These are phyloP conservation scores for Solea senegalensis DNA, from an alignment of 2,113 vertebrate species.

Conservation along the genomic window DNA sequence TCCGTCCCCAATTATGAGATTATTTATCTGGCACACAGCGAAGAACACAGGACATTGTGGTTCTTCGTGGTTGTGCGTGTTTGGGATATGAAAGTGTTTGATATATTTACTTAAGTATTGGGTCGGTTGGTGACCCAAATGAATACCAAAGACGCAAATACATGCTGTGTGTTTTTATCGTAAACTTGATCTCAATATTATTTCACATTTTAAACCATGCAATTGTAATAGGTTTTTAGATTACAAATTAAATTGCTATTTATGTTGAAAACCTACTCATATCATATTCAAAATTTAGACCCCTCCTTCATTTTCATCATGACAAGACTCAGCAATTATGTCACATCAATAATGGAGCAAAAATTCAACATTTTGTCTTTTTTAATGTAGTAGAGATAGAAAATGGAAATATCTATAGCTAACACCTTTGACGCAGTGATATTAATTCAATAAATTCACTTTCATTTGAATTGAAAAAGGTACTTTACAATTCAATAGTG, in stretches of 20 bases:
- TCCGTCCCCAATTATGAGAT: slow-evolving; percentile 27
- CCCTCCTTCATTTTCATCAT: too few relatives aligned
- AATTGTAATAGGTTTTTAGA: neutral
- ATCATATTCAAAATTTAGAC: too few relatives aligned
- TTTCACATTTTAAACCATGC: neutral
- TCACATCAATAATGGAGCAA: too few relatives aligned
- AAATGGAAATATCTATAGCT: neutral
- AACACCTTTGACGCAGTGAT: neutral
- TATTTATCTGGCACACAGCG: slow-evolving; percentile 4
- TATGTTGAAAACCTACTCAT: neutral
- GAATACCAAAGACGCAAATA: too few relatives aligned
- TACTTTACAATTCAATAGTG: too few relatives aligned
- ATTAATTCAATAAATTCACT: neutral
- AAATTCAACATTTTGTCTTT: too few relatives aligned
- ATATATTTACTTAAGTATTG: neutral
- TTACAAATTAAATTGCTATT: neutral
- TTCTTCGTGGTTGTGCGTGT: neutral
- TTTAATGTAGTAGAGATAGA: too few relatives aligned
- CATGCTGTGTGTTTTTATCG: too few relatives aligned
- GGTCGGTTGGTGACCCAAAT: neutral
- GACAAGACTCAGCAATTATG: too few relatives aligned
- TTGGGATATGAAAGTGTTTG: neutral
- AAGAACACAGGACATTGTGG: neutral
- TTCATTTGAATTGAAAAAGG: too few relatives aligned
- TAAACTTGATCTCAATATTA: neutral